Evolutionary conservation across 2,888 invertebrate genomes (phyloP).

Genomic region (Colostygia pectinataria): DNA sequence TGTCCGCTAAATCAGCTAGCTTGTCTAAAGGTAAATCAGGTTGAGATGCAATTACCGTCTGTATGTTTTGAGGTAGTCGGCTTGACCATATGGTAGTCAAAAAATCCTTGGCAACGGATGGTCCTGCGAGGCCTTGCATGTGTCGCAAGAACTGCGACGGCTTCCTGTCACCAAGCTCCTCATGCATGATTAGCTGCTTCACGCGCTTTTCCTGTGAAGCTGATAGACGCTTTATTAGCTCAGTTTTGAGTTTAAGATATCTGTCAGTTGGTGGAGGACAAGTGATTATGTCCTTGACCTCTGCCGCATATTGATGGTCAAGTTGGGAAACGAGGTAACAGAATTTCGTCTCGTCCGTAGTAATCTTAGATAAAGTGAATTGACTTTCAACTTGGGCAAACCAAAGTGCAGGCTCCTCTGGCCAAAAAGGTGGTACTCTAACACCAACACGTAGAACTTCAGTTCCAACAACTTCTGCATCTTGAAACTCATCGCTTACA

Average conservation of each 20-base stretch:
- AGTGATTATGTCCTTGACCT: neutral
- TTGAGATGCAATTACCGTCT: constrained; percentile 1
- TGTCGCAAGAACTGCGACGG: constrained; percentile 3
- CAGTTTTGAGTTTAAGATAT: constrained; percentile 1
- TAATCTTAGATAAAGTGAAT: too few relatives aligned
- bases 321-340: neutral
- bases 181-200: neutral
- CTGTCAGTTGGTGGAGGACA: neutral
- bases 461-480: neutral
- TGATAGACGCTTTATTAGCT: constrained; percentile 1
- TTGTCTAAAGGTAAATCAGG: neutral
- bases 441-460: neutral
- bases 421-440: constrained; percentile 1
- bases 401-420: constrained; percentile 3
- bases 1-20: constrained; percentile 3
- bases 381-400: too few relatives aligned
- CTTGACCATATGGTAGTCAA: constrained; percentile 2
- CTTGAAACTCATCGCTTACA: neutral
- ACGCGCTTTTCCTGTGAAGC: constrained; percentile 1
- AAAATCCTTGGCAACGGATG: neutral
- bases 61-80: neutral
- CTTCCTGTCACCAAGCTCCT: constrained; percentile 2
- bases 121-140: neutral
- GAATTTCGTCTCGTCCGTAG: too few relatives aligned
- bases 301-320: neutral